Evolutionary conservation across 1,140 invertebrate species (phyloP), one percentile per base, ranked within the genome.

Genomic region (Drosophila auraria): DNA sequence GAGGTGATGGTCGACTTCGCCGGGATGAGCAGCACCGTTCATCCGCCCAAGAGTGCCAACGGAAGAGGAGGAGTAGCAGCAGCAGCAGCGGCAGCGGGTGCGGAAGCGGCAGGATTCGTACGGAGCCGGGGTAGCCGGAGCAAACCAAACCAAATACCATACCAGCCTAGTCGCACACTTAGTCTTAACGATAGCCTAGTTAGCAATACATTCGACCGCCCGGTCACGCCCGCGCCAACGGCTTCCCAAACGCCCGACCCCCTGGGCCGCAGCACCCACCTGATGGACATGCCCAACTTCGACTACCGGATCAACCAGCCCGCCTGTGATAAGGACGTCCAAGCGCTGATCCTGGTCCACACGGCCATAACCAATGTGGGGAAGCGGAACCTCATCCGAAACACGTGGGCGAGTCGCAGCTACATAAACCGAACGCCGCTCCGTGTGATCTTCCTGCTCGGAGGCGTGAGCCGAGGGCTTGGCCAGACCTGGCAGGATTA

Each of bases 401-500:
- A 94, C 42, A 97, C 96, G 0, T 97, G 96, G 96, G 96, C 94
- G 33, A 78, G 62, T 23, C 47, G 47, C 0, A 63, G 17, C 2
- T 73, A 73, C 11, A 74, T 83, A 5, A 60, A 30, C 15, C 87
- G 72, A 12, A 90, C 81, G 44, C 93, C 91, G 42, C 72, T 95
- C 1, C 93, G 94, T 65, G 76, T 96, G 0, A 93, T 97, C 12
- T 97, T 97, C 90, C 92, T 97, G 11, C 72, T 97, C 44, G 97
- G 97, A 6, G 92, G 93, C 15, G 94, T 95, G 1, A 15, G 42
- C 6, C 6, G 2, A 0, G 72, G 93, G 2, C 23, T 40, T 42
- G 62, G 0, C 68, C 5, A 38, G 14, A 80, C 33, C 71, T 93
- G 40, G 70, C 94, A 96, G 75, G 66, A 90, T 0, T 80, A 84